Base-by-base conservation (phyloP, 1,140 invertebrate genomes). In the Drosophila tropicalis region DNA sequence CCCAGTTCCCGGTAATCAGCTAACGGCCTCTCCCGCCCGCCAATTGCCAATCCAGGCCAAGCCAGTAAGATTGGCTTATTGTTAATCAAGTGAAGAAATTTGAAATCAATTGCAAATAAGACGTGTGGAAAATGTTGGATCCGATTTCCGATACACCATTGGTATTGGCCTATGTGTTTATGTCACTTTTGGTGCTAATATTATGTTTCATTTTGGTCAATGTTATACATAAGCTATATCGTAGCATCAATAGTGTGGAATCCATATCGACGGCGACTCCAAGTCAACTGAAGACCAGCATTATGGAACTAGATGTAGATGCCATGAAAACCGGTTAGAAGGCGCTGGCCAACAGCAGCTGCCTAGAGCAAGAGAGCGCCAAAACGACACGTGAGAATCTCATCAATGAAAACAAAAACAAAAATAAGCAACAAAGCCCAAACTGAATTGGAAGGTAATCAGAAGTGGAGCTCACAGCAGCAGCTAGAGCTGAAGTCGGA, bases 121-220 rank as follows among this genome's bases (percentile, higher is more conserved):
- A 73, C 17, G 32, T 12, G 41, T 34, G 34, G 34, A 56, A 67
- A 62, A 91, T 91, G 90, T 69, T 91, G 72, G 90, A 91, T 65
- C 87, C 83, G 60, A 81, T 91, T 22, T 79, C 82, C 58, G 85
- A 91, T 62, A 80, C 91, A 7, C 90, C 90, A n/a, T 67, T 82
- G 34, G 82, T 91, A 56, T 73, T 91, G 82, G 89, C 90, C 29
- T 91, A 91, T 54, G 81, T 68, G 6, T 91, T 91, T 40, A 91
- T 91, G 70, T 79, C 81, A 70, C 77, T 91, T 56, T 67, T 91
- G 41, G 82, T 91, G 25, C 63, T 90, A n/a, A 91, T 91, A 40
- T 56, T 91, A 9, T 81, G 90, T 67, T 91, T 91, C 34, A 91
- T 91, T 63, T 39, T 91, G 32, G 76, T 91, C 62, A 91, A 91